A percentile compares a stretch with the other conserved stretches of the same genome.
Conservation (phyloP, 2,888 invertebrate genomes). For the Campoplex nolae region DNA sequence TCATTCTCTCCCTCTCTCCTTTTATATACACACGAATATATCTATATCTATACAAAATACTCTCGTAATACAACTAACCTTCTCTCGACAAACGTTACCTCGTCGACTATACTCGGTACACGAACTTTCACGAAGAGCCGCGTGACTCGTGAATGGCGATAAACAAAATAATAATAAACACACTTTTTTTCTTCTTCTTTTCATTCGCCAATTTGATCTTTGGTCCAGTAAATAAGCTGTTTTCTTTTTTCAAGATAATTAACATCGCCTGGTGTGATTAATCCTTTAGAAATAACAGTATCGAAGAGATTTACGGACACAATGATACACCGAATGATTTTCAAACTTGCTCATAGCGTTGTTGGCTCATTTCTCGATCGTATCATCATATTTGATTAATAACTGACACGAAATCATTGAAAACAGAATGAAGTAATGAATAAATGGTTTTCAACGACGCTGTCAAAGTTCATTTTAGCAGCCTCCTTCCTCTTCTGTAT, state of each 20-base stretch:
- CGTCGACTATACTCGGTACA: constrained; percentile 67
- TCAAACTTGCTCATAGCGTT: not conserved
- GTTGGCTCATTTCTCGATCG: not conserved
- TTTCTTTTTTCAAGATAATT: not conserved
- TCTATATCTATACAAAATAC: constrained; percentile 12
- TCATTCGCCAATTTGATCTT: not conserved
- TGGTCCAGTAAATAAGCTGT: not conserved
- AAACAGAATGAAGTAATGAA: not conserved
- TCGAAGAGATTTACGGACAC: not conserved
- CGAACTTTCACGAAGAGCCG: constrained; percentile 71
- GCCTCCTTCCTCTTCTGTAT: not conserved
- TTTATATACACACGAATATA: constrained; percentile 7
- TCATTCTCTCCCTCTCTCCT: constrained; percentile 64
- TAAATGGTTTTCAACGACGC: not conserved
- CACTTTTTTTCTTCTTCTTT: not conserved
- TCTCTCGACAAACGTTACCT: constrained; percentile 52
- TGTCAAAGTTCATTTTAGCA: not conserved
- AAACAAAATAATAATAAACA: not conserved
- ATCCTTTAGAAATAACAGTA: not conserved
- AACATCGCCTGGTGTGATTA: not conserved
- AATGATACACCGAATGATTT: not conserved
- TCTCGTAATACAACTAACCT: constrained; percentile 63
- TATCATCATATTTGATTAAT: not conserved
- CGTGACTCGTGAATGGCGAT: not conserved
- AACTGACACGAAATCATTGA: not conserved